Base-by-base conservation (phyloP, 2,888 invertebrate genomes). In the Dendrolimus pini region DNA sequence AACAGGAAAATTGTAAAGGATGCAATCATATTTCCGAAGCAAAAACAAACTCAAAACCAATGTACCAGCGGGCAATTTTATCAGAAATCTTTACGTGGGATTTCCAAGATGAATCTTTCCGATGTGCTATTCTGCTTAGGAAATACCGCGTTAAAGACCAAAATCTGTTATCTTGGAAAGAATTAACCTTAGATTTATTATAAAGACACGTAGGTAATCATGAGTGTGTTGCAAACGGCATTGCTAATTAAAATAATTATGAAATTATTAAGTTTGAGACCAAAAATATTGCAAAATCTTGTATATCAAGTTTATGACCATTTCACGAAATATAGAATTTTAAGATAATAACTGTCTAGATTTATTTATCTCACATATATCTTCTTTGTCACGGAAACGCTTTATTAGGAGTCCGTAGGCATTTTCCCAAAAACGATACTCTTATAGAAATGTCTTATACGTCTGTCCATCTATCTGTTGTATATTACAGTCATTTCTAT, bases 181-280 rank as follows among this genome's bases (percentile, higher is more conserved):
- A 47, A 47, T 47, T 47, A 47, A 47, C 47, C 47, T 47, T 12
- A 47, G 12, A 47, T 47, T 47, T 47, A 47, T 47, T 47, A 47
- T 9, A 47, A 47, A 47, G 47, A 0, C 47, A 2, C 12, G 47
- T 47, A n/a, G n/a, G n/a, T n/a, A 47, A 47, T 47, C 47, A 47
- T 9, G 47, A 47, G 9, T 47, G 47, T 47, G 9, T 8, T 47
- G 12, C 47, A 47, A 9, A 47, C 9, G 47, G 9, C 8, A 47
- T 47, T 47, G 3, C 47, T 47, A 47, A 47, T 47, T 47, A 30
- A 30, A 30, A 30, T 62, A 52, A 56, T 47, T 42, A 59, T 54
- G 65, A 59, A 62, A 47, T 9, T 9, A 47, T 47, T 30, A 30
- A 47, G 47, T 47, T 47, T 47, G 47, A 47, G 47, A 47, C 7